Base-by-base conservation (phyloP, 2,888 invertebrate genomes). In the Poecilobothrus nobilitatus region DNA sequence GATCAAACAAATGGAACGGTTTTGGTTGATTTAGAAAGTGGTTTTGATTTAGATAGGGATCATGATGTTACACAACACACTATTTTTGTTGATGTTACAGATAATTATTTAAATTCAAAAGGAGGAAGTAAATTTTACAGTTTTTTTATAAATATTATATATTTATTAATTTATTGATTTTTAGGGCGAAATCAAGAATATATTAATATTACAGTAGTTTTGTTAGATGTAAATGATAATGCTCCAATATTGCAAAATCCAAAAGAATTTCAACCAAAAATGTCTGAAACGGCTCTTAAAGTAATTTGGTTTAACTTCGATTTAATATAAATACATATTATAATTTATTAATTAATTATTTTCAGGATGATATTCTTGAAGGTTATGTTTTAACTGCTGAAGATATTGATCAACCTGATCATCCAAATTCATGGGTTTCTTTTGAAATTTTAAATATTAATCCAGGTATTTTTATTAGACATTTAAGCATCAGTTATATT, bases 141-240 rank as follows among this genome's bases (percentile, higher is more conserved):
- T 27, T 27, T 27, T 27, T 70, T 70, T 18, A 71, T 70, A 18
- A 73, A 68, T 64, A 27, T 63, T 67, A 66, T 41, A 5, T 71
- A 66, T 67, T 71, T n/a, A 20, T 7, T 37, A 65, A 21, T 70
- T 68, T 71, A 8, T 33, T 75, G 75, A 73, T 62, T 37, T 75
- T 73, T 41, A 72, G 71, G 22, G 80, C 80, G 0, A 77, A 79
- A 65, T 77, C 88, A 6, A 18, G 53, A 18, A 53, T n/a, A 15
- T 53, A 6, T 18, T 18, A n/a, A 15, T 6, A 53, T 53, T 0
- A 73, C 69, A 34, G 68, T 77, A 0, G 79, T 83, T 1, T 78
- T 89, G 9, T 72, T 81, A 34, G 89, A 89, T 74, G 84, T 87
- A 2, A 89, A 89, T 74, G 87, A 89, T 77, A 85, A 88, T 71